Evolutionary conservation across 2,113 vertebrate species (phyloP).

Genomic region (Brachypodius melanocephalos): DNA sequence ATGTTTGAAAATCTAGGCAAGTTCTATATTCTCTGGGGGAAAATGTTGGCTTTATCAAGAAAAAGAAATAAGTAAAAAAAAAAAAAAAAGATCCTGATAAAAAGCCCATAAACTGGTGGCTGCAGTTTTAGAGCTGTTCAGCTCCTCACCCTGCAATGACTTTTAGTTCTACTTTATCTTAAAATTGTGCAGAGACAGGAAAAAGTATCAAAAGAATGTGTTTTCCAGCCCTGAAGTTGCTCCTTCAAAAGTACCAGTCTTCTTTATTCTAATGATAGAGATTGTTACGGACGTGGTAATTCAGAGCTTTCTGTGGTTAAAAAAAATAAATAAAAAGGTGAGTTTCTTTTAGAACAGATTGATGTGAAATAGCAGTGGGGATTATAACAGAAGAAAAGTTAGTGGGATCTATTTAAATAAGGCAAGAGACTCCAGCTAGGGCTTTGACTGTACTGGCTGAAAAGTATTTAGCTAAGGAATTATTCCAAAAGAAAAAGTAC

Average conservation of each 20-base stretch:
- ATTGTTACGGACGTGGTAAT: neutral
- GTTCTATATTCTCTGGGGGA: neutral
- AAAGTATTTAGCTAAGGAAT: constrained; percentile 29
- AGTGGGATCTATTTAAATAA: neutral
- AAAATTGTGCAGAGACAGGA: neutral
- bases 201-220: neutral
- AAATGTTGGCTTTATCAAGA: neutral
- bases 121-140: neutral
- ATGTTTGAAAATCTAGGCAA: neutral
- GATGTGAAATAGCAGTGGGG: neutral
- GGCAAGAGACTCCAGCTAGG: neutral
- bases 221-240: neutral
- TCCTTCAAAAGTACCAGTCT: neutral
- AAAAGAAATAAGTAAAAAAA: neutral
- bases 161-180: neutral
- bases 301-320: neutral
- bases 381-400: neutral
- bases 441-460: neutral
- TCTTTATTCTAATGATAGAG: neutral
- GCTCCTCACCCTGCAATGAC: neutral
- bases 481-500: constrained; percentile 18
- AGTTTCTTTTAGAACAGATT: constrained; percentile 1
- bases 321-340: neutral
- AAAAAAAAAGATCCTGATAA: neutral
- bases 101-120: neutral